Base-by-base conservation (phyloP, 2,888 invertebrate species). In the Cephus runcator region DNA sequence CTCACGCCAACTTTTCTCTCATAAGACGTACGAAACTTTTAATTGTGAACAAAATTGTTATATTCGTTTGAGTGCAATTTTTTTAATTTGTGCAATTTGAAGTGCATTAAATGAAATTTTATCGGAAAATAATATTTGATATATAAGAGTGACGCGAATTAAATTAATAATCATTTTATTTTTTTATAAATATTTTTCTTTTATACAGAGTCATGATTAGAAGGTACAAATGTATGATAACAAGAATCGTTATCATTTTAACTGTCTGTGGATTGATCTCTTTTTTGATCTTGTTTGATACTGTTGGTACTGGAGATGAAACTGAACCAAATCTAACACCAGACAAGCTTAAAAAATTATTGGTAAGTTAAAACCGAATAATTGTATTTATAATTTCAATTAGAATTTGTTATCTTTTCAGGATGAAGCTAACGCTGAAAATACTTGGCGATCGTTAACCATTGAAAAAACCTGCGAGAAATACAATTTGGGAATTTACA, bases 381-480 rank as follows among this genome's bases (percentile, higher is more conserved):
- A 73, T 40, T 31, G 12, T 30, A 73, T 69, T 31, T 68, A 56
- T 1, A 4, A 73, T 40, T 75, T 40, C 9, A 11, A 34, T 76
- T 34, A 73, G 12, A 56, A 68, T 76, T n/a, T 73, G 74, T 75
- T 73, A 40, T 75, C 68, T 77, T 82, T 81, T 69, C 75, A 92
- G 91, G 82, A 80, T 15, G 85, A 89, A 75, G 92, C 92, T 1
- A 92, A 93, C 79, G 86, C 84, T 3, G 94, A 94, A 79, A 91
- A 95, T 84, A 92, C 92, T 56, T 88, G 91, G 30, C 85, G 92
- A 75, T 80, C 90, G 23, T 77, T 81, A 3, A 84, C 83, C 69
- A 85, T 92, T 0, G 84, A 88, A 69, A 81, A 86, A 77, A 86
- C 90, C 0, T 93, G 93, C 76, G 81, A 84, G 77, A 88, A 88